Conservation (phyloP, 2,888 invertebrate species). For the Phytoseiulus persimilis region DNA sequence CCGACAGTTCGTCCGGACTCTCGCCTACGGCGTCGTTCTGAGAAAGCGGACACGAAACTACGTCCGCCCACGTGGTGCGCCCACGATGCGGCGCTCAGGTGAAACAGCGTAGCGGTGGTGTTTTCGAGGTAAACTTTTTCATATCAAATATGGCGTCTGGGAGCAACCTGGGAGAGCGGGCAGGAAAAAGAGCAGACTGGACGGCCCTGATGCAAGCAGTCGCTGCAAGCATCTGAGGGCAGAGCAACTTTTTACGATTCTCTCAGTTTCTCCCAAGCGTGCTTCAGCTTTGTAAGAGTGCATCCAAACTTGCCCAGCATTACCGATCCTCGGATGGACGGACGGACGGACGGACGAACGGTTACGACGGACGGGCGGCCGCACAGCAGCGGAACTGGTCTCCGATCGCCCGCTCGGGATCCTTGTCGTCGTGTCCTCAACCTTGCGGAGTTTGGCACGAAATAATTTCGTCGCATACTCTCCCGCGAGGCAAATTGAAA, state of each 20-base stretch:
- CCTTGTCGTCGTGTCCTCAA: too few species aligned
- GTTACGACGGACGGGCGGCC: too few species aligned
- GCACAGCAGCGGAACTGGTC: too few species aligned
- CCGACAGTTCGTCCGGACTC: not conserved
- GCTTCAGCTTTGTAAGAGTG: not conserved
- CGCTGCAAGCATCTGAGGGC: not conserved
- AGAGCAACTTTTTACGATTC: not conserved
- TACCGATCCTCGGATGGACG: not conserved
- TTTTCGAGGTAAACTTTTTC: conserved; percentile 26
- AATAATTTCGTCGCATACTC: too few species aligned
- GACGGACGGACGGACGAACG: not conserved
- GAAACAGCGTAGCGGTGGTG: not conserved
- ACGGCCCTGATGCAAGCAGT: not conserved
- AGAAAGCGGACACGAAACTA: too few species aligned
- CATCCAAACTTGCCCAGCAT: not conserved
- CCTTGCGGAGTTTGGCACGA: too few species aligned
- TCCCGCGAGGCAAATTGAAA: too few species aligned
- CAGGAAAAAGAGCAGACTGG: not conserved
- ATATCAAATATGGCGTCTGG: conserved; percentile 17
- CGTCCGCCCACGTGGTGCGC: not conserved
- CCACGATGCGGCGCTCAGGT: not conserved
- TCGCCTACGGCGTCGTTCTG: too few species aligned
- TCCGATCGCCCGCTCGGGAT: too few species aligned
- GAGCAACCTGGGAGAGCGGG: not conserved
- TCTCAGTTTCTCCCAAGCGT: not conserved